These are phyloP conservation scores for silkworm (Bombyx mori) DNA, from an alignment of 1,140 invertebrate species.

Conservation along the genomic window DNA sequence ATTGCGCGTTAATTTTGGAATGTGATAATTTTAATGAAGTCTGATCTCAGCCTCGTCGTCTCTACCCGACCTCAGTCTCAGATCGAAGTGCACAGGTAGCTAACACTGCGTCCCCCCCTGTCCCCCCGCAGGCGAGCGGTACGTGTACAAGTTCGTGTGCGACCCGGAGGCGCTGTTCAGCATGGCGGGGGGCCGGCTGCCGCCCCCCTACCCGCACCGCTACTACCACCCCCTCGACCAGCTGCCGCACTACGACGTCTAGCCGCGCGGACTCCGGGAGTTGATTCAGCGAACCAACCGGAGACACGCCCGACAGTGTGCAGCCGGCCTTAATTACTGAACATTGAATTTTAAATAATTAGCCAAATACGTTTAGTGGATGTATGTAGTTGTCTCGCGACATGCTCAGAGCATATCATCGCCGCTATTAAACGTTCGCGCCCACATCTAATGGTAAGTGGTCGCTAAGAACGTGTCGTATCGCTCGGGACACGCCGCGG, in stretches of 20 bases:
- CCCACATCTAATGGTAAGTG: background rate
- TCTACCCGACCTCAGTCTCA: background rate
- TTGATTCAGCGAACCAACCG: too few relatives aligned
- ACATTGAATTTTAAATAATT: background rate
- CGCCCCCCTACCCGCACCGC: conserved; percentile 19
- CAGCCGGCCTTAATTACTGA: background rate
- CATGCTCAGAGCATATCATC: background rate
- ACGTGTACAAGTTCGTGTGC: conserved; percentile 97
- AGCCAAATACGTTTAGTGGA: background rate
- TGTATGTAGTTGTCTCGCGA: background rate
- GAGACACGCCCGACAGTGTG: too few relatives aligned
- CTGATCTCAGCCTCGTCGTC: background rate
- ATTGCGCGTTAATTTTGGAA: too few relatives aligned
- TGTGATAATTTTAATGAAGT: too few relatives aligned
- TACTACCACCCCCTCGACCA: conserved; percentile 37
- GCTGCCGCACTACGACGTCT: conserved; percentile 15
- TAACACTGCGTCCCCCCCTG: background rate
- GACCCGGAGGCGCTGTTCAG: conserved; percentile 94
- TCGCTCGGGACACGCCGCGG: too few relatives aligned
- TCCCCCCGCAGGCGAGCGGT: conserved; percentile 82
- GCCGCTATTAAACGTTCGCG: background rate
- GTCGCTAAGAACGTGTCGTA: too few relatives aligned
- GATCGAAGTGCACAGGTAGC: too few relatives aligned
- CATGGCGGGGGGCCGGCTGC: conserved; percentile 77
- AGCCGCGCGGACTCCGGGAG: background rate